Conservation (phyloP, 2,888 invertebrate species). For the Argyresthia goedartella region DNA sequence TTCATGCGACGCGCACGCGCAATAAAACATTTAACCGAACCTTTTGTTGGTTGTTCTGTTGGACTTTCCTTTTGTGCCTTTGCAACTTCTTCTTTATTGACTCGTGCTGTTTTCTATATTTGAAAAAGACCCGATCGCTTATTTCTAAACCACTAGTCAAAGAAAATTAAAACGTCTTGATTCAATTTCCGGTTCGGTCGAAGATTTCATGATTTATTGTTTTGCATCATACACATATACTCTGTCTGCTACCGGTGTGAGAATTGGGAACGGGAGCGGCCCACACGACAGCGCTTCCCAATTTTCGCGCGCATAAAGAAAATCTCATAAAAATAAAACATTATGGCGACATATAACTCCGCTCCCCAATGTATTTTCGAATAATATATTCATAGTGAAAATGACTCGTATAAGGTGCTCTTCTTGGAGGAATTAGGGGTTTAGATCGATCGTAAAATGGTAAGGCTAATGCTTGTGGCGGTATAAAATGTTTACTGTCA, state of each 20-base stretch:
- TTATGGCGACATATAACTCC: slow-evolving; percentile 8
- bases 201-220: no score
- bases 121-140: no score
- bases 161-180: no score
- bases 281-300: background rate
- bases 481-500: background rate
- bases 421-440: slow-evolving; percentile 8
- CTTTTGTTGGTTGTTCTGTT: background rate
- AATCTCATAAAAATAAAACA: slow-evolving; percentile 20
- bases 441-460: background rate
- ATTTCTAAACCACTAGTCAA: no score
- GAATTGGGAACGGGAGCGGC: no score
- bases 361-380: slow-evolving; percentile 3
- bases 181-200: no score
- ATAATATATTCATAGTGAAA: slow-evolving; percentile 24
- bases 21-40: slow-evolving; percentile 14
- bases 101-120: no score
- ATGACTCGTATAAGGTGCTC: slow-evolving; percentile 19
- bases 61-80: no score
- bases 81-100: no score
- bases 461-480: background rate
- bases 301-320: background rate
- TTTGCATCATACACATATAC: no score
- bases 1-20: slow-evolving; percentile 14
- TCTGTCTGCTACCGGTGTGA: no score